Evolutionary conservation across 2,113 vertebrate species (phyloP).

Genomic region (Dipodomys merriami): DNA sequence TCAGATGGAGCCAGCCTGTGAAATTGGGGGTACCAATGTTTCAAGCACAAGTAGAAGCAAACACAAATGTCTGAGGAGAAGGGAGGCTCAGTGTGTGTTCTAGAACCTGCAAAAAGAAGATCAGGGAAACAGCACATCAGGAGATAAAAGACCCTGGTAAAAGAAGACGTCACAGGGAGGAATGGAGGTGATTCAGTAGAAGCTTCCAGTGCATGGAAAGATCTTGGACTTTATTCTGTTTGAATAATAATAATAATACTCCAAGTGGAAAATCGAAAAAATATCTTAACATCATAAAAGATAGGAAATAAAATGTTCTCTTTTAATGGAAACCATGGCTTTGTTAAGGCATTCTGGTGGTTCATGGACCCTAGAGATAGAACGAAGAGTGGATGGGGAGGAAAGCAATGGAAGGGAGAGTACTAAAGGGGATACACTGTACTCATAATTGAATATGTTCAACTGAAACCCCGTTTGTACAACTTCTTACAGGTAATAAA

Average conservation of each 20-base stretch:
- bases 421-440: no score
- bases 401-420: no score
- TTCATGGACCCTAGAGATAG: neutral
- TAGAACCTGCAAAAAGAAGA: neutral
- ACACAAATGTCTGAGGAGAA: neutral
- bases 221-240: neutral
- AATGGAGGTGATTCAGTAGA: neutral
- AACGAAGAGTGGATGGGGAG: neutral
- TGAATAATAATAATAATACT: no score
- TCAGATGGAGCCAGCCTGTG: neutral
- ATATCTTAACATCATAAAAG: neutral
- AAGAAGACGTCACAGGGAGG: neutral
- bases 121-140: neutral
- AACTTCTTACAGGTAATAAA: no score
- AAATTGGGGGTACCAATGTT: neutral
- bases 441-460: no score
- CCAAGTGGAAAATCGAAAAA: neutral
- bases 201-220: neutral
- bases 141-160: neutral
- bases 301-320: neutral
- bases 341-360: neutral
- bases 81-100: neutral
- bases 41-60: neutral
- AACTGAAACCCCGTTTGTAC: no score
- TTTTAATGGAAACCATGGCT: neutral